phyloP scores from a whole-genome alignment of 2,888 invertebrate species.

The Tryphoninae sp. region DNA sequence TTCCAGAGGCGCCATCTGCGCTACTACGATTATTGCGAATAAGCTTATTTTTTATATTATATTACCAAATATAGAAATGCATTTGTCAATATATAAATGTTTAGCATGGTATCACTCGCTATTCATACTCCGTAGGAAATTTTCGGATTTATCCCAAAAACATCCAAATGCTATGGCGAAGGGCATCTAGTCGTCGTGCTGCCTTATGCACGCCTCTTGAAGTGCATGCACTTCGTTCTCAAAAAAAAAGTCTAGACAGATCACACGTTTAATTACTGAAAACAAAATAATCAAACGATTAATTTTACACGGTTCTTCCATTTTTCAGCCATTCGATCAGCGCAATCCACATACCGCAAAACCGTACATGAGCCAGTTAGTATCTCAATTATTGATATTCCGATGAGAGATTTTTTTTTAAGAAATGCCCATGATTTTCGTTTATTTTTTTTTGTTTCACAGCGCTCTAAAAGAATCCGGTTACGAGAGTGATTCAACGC shows the following conservation, averaged over 20 bases:
- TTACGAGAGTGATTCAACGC: constrained; percentile 94
- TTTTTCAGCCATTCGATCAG: constrained; percentile 86
- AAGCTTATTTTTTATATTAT: constrained; percentile 29
- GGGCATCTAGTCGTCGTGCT: constrained; percentile 38
- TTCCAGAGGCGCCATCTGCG: constrained; percentile 37
- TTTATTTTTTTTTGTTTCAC: constrained; percentile 34
- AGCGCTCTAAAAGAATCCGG: constrained; percentile 94
- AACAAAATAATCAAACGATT: constrained; percentile 4
- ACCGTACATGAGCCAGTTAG: constrained; percentile 92
- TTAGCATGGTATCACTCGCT: constrained; percentile 28
- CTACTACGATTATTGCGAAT: constrained; percentile 29
- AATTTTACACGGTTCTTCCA: constrained; percentile 3
- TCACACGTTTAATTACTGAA: constrained; percentile 13
- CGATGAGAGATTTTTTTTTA: constrained; percentile 20
- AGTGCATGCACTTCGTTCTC: constrained; percentile 53
- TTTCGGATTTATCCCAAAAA: constrained; percentile 24
- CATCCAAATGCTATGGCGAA: constrained; percentile 32
- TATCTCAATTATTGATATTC: constrained; percentile 65
- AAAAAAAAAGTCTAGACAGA: constrained; percentile 20
- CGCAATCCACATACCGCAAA: constrained; percentile 86
- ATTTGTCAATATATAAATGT: constrained; percentile 30
- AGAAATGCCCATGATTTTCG: background rate
- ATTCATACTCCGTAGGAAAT: background rate
- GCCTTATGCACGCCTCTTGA: constrained; percentile 39
- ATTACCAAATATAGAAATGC: constrained; percentile 34